Conservation (phyloP, 1,140 invertebrate species). For the Aphis gossypii region DNA sequence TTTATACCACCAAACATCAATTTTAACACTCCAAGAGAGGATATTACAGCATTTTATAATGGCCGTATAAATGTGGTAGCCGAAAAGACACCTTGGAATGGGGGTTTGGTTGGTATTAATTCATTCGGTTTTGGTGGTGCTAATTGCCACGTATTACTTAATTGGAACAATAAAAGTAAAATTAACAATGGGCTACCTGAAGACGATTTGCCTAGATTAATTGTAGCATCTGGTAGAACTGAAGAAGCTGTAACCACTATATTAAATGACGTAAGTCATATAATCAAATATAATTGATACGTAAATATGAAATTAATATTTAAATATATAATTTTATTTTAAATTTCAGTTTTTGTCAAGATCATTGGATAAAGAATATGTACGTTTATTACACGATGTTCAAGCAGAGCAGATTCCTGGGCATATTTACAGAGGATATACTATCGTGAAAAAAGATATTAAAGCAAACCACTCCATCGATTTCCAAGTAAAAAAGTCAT, state of each 20-base stretch:
- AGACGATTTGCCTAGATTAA: conserved; percentile 71
- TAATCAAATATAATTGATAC: not conserved
- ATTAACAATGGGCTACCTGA: conserved; percentile 65
- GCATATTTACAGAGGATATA: conserved; percentile 67
- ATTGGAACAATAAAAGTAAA: conserved; percentile 68
- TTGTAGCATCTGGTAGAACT: conserved; percentile 73
- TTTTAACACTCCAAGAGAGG: conserved; percentile 72
- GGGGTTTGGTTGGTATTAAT: conserved; percentile 69
- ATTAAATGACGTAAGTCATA: conserved; percentile 69
- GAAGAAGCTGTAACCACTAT: conserved; percentile 76
- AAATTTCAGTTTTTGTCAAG: conserved; percentile 60
- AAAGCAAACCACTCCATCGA: not conserved
- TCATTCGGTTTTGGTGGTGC: conserved; percentile 74
- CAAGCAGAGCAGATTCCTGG: conserved; percentile 63
- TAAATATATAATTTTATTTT: not conserved
- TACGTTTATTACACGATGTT: conserved; percentile 63
- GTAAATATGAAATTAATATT: not conserved
- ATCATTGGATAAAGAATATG: conserved; percentile 63
- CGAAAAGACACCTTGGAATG: conserved; percentile 71
- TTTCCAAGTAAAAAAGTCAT: conserved; percentile 4
- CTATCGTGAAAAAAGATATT: conserved; percentile 63
- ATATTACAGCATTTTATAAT: conserved; percentile 73
- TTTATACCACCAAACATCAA: conserved; percentile 78
- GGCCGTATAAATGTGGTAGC: conserved; percentile 73
- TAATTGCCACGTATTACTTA: conserved; percentile 74